These are phyloP conservation scores for Cephalopachus bancanus DNA, from an alignment of 2,797 vertebrate species.

Conservation along the genomic window DNA sequence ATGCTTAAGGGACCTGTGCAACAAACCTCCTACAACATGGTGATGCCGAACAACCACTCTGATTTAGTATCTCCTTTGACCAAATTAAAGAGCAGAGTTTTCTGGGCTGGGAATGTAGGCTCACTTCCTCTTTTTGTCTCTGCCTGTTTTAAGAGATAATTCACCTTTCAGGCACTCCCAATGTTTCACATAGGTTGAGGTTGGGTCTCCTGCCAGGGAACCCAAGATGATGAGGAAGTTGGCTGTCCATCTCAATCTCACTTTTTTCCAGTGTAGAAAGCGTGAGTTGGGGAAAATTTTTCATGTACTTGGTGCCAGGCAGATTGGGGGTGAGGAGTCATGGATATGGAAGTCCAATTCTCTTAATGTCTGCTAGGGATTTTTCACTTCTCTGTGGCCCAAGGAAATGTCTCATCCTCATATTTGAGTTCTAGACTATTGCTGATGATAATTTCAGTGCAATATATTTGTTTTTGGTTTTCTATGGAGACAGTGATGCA, in stretches of 20 bases:
- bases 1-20: neutral
- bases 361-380: neutral
- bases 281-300: neutral
- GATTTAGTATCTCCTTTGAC: neutral
- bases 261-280: neutral
- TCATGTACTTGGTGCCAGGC: neutral
- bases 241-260: neutral
- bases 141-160: neutral
- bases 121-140: neutral
- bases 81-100: neutral
- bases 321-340: neutral
- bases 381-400: neutral
- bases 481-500: neutral
- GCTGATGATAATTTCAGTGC: neutral
- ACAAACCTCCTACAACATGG: neutral
- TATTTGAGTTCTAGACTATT: neutral
- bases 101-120: too few species aligned
- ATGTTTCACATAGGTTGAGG: neutral
- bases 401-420: neutral
- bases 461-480: neutral
- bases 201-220: neutral
- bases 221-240: neutral
- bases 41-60: neutral
- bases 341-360: neutral
- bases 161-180: neutral